Percentiles rank a stretch among this genome's conserved stretches.
phyloP scores from a whole-genome alignment of 2,888 invertebrate genomes.

The Dolomedes plantarius region DNA sequence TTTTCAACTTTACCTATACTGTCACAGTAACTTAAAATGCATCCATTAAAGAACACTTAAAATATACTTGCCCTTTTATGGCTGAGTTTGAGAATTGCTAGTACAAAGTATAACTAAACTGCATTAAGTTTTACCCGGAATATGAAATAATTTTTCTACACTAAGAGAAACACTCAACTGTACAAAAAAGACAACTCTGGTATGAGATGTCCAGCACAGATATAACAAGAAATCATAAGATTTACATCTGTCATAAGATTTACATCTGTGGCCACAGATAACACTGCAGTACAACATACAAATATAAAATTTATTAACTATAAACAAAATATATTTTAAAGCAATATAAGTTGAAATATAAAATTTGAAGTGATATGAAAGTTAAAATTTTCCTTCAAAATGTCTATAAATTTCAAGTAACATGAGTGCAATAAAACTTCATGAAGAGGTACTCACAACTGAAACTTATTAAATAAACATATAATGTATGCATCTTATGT shows the following conservation, averaged over 20 bases:
- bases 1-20: no score
- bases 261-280: constrained; percentile 7
- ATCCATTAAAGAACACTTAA: neutral
- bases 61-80: neutral
- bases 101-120: neutral
- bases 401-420: no score
- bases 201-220: neutral
- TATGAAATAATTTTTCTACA: neutral
- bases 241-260: neutral
- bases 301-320: neutral
- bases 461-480: no score
- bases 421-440: no score
- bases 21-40: no score
- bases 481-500: no score
- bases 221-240: constrained; percentile 21
- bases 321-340: neutral
- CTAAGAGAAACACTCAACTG: constrained; percentile 37
- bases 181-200: constrained; percentile 30
- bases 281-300: constrained; percentile 34
- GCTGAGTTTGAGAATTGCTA: neutral
- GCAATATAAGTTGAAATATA: neutral
- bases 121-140: neutral
- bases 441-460: no score
- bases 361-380: neutral
- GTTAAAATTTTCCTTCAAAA: neutral